Evolutionary conservation across 2,888 invertebrate species (phyloP).

Genomic region (Stenchaetothrips biformis): DNA sequence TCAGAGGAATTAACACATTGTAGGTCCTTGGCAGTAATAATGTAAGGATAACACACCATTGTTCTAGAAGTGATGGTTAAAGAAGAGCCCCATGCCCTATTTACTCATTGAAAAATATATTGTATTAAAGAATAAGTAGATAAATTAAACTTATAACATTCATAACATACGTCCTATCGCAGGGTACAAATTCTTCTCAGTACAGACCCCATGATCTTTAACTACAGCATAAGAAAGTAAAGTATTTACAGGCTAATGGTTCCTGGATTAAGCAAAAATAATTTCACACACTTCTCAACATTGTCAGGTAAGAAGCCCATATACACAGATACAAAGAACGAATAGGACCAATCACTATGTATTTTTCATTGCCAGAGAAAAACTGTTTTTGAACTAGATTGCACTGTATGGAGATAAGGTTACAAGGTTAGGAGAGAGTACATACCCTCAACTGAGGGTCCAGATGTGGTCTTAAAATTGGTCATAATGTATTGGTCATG

Average conservation of each 20-base stretch:
- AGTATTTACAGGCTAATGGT: background rate
- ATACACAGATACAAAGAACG: background rate
- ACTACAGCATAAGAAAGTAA: background rate
- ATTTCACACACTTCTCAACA: background rate
- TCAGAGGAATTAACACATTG: too few relatives aligned
- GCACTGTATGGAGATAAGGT: background rate
- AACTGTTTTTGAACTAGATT: background rate
- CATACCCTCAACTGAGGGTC: background rate
- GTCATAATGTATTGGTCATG: conserved; percentile 5
- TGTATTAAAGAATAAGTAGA: background rate
- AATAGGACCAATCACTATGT: background rate
- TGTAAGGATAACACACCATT: too few relatives aligned
- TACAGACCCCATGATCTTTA: background rate
- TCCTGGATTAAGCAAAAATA: background rate
- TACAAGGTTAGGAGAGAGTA: background rate
- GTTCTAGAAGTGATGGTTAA: too few relatives aligned
- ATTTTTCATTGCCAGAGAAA: too few relatives aligned
- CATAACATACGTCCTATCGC: background rate
- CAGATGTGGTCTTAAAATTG: background rate
- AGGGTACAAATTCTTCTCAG: conserved; percentile 6
- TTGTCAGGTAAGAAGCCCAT: background rate
- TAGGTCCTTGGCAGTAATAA: too few relatives aligned
- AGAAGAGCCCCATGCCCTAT: too few relatives aligned
- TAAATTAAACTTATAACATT: background rate
- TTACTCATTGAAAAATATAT: background rate